Base-by-base conservation (phyloP, 2,113 vertebrate genomes). In the Calcarius ornatus region DNA sequence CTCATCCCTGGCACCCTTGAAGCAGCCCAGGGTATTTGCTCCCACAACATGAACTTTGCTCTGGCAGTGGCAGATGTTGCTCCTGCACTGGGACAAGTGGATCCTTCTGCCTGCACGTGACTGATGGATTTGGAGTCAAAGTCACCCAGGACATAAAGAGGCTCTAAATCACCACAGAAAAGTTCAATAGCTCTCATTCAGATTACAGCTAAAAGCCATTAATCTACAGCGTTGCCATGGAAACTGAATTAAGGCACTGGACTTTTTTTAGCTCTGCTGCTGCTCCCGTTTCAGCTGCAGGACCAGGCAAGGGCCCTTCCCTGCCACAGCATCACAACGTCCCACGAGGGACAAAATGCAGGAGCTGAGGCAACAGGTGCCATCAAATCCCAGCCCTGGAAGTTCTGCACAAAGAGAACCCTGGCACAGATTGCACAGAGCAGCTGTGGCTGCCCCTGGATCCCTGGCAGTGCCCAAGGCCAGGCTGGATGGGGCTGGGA, bases 181-280 rank as follows among this genome's bases (percentile, higher is more conserved):
- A 81, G 45, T 94, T 92, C 77, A 93, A 65, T 45, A 21, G 53
- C 2, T 21, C 78, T 95, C 90, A 12, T 89, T 96, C 79, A 78
- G 94, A 88, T 95, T 94, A 96, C 82, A 86, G 93, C 75, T 61
- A 61, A 94, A 96, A 97, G 83, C 93, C 88, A 83, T 95, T 96
- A 94, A 95, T 83, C 91, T 71, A 83, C 92, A 80, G 33, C 1
- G 50, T 92, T 92, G 2, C 78, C 61, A 82, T 91, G 89, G 95
- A 33, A 92, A 96, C 77, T 19, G 72, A 94, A 95, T 94, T 53
- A 93, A 87, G 42, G 87, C 73, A 57, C 40, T 15, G 57, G 78
- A 85, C 70, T 79, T 86, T 85, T 81, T 92, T 94, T 78, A 95
- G 92, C 94, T 54, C 60, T 9, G 50, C 69, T 56, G 76, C 51